phyloP scores from a whole-genome alignment of 2,797 vertebrate genomes.

The Enteromius thamalakanensis region DNA sequence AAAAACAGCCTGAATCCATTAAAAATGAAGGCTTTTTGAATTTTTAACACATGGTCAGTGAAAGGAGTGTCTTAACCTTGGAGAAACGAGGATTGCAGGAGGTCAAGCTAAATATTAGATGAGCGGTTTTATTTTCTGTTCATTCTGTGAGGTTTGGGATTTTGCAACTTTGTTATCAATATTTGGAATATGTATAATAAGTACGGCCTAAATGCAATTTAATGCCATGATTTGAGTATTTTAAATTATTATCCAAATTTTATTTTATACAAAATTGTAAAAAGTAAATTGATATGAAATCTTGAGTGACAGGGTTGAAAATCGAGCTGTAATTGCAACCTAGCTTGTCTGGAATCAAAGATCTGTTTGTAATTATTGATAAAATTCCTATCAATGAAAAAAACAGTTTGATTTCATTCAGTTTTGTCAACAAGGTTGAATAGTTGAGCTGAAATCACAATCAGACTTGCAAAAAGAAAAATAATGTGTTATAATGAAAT shows the following conservation, averaged over 20 bases:
- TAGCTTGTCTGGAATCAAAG: slow-evolving; percentile 4
- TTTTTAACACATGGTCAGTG: not conserved
- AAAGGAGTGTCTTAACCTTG: not conserved
- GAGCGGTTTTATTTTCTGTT: not conserved
- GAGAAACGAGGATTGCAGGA: not conserved
- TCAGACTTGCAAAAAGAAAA: not conserved
- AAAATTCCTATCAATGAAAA: not conserved
- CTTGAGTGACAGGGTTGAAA: not conserved
- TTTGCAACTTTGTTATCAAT: not conserved
- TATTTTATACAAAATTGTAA: not conserved
- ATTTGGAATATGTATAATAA: not conserved
- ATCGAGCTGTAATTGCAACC: not conserved
- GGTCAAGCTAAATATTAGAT: not conserved
- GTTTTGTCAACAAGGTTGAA: slow-evolving; percentile 5
- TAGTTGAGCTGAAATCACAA: not conserved
- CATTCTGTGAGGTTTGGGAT: not conserved
- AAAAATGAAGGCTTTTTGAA: not conserved
- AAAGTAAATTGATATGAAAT: not conserved
- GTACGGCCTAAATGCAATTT: not conserved
- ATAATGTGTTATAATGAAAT: not conserved
- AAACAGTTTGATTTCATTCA: not conserved
- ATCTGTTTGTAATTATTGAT: not conserved
- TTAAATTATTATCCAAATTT: not conserved
- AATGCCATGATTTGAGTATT: not conserved
- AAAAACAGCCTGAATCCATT: not conserved